Conservation (phyloP, 2,797 vertebrate genomes). For the Tangara arthus region DNA sequence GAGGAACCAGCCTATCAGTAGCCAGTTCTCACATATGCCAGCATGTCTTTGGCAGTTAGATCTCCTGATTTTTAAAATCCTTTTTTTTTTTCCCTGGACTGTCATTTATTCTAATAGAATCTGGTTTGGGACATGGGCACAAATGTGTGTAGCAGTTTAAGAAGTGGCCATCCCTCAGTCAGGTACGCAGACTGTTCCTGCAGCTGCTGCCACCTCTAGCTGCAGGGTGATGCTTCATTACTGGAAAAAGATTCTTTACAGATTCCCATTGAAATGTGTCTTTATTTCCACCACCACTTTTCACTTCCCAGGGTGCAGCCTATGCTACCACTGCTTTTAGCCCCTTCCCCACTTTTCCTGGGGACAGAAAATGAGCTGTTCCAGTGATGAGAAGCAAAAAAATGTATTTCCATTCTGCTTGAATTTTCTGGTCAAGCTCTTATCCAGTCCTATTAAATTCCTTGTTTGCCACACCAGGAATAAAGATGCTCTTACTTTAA, state of each 20-base stretch:
- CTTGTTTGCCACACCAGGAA: not conserved
- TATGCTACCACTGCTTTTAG: not conserved
- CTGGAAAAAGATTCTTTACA: not conserved
- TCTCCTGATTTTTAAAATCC: not conserved
- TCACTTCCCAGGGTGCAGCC: not conserved
- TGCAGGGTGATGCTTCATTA: not conserved
- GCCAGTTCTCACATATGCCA: not conserved
- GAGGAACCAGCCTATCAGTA: not conserved
- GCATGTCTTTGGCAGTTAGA: not conserved
- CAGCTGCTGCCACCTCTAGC: not conserved
- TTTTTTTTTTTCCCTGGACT: not conserved
- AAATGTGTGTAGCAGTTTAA: not conserved
- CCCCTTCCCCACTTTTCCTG: not conserved
- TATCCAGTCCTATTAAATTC: not conserved
- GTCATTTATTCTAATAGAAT: not conserved
- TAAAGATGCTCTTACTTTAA: not conserved
- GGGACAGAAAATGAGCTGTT: not conserved
- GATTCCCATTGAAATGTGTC: fast-evolving
- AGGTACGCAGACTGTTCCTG: fast-evolving
- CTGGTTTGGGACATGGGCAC: not conserved
- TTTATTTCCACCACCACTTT: not conserved
- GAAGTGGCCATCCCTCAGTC: fast-evolving
- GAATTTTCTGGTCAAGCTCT: not conserved
- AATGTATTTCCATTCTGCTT: not conserved
- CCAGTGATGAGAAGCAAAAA: not conserved